Evolutionary conservation across 2,888 invertebrate species (phyloP).

Genomic region (Neoascia interrupta): DNA sequence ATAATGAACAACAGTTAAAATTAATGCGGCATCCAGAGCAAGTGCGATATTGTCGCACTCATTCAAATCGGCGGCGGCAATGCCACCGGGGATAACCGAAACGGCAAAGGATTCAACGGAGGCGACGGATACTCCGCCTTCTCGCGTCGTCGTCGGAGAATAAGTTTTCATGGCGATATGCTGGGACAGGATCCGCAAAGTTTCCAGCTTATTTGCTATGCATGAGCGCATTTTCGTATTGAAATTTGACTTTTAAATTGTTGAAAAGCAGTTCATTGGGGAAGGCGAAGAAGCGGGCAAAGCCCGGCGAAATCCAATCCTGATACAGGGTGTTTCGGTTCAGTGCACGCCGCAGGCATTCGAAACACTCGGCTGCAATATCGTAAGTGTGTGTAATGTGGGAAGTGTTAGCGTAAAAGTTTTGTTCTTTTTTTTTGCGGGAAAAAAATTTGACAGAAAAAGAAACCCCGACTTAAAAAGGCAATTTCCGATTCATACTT

Average conservation of each 20-base stretch:
- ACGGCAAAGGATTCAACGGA: slow-evolving; percentile 24
- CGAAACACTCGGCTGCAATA: slow-evolving; percentile 6
- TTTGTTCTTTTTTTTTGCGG: slow-evolving; percentile 1
- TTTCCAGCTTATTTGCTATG: slow-evolving; percentile 66
- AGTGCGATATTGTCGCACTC: slow-evolving; percentile 61
- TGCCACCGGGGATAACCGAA: not conserved
- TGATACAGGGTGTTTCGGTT: slow-evolving; percentile 53
- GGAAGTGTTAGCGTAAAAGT: not conserved
- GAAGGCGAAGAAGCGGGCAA: not conserved
- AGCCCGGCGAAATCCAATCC: slow-evolving; percentile 1
- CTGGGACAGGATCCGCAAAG: slow-evolving; percentile 40
- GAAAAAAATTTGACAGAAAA: no score
- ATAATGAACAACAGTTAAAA: slow-evolving; percentile 61
- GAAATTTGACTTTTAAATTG: slow-evolving; percentile 68
- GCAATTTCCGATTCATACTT: slow-evolving; percentile 42
- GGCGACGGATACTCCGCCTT: not conserved
- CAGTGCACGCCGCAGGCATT: slow-evolving; percentile 32
- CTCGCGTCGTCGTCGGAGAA: not conserved
- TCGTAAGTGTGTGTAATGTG: slow-evolving; percentile 9
- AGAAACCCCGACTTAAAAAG: no score
- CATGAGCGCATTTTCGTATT: slow-evolving; percentile 61
- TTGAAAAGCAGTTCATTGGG: slow-evolving; percentile 32
- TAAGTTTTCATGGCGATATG: slow-evolving; percentile 46
- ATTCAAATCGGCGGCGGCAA: slow-evolving; percentile 29
- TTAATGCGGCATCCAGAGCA: slow-evolving; percentile 52